Base-by-base conservation (phyloP, 2,888 invertebrate species). In the Aphidius colemani region DNA sequence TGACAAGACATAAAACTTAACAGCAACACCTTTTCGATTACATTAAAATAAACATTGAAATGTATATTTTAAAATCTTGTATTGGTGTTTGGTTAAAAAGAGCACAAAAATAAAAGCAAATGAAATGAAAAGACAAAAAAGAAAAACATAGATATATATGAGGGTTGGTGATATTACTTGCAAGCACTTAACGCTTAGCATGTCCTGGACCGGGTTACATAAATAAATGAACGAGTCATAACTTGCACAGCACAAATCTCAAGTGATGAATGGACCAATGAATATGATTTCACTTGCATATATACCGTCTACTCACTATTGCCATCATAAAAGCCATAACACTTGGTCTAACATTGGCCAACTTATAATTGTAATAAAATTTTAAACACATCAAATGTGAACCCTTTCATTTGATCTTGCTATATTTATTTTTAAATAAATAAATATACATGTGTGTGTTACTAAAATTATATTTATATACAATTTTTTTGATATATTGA, bases 251-350 rank as follows among this genome's bases (percentile, higher is more conserved):
- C 63, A 71, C 69, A 70, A 72, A 69, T 72, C 70, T 72, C 69
- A 60, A 13, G 59, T 70, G 71, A 74, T 71, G 66, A 69, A 73
- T 73, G 67, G 64, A 66, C 64, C 72, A 70, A 71, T 72, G 72
- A 70, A 72, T 70, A 70, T 66, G 67, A 71, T 68, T 68, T 67
- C 62, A 63, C 61, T 61, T 10, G 11, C 8, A 6, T 10, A 46
- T 48, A 43, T 55, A 48, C 43, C 55, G 67, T 66, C 58, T 60
- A 64, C 55, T 53, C 53, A 66, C 57, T 62, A 62, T 43, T 39
- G 57, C 63, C 55, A 68, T 69, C 59, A 62, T 50, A 63, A 50
- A 51, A 63, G 58, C 55, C 56, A 64, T 59, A 68, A 64, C 65
- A 63, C 68, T 66, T 64, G 64, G 64, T 65, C 67, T 70, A 68